Percentiles rank a stretch among this genome's conserved stretches.
These are phyloP conservation scores for Mus minutoides DNA, from an alignment of 2,797 vertebrate genomes.

Conservation along the genomic window DNA sequence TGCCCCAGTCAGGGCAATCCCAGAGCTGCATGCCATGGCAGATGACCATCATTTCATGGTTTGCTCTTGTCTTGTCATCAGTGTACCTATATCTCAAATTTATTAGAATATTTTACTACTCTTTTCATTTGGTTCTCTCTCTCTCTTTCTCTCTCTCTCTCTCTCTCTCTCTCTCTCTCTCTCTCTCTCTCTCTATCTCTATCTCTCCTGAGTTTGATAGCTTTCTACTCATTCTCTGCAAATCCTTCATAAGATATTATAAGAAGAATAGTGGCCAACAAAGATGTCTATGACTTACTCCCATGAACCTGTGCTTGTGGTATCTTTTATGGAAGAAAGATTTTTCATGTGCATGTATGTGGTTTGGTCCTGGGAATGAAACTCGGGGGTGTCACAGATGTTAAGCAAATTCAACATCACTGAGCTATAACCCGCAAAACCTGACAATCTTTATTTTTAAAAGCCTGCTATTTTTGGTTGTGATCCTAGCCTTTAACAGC, in stretches of 20 bases:
- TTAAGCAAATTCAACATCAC: background rate
- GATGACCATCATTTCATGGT: background rate
- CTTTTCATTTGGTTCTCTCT: background rate
- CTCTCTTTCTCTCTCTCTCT: no score
- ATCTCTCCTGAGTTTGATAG: background rate
- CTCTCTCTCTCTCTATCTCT: no score
- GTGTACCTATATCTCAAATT: background rate
- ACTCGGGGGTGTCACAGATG: background rate
- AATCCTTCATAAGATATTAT: background rate
- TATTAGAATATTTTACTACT: background rate
- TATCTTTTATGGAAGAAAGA: background rate
- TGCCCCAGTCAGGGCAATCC: background rate
- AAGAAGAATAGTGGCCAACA: background rate
- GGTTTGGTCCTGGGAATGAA: background rate
- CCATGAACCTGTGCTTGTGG: background rate
- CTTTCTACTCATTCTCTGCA: background rate
- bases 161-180: no score
- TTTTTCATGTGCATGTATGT: background rate
- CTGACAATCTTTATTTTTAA: background rate
- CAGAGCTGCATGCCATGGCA: accelerated
- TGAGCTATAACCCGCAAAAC: background rate
- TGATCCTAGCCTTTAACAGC: background rate
- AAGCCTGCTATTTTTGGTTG: background rate
- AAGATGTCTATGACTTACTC: background rate
- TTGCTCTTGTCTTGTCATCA: background rate